These are phyloP conservation scores for Muschampia plurimacula DNA, from an alignment of 2,888 invertebrate genomes.

Conservation along the genomic window DNA sequence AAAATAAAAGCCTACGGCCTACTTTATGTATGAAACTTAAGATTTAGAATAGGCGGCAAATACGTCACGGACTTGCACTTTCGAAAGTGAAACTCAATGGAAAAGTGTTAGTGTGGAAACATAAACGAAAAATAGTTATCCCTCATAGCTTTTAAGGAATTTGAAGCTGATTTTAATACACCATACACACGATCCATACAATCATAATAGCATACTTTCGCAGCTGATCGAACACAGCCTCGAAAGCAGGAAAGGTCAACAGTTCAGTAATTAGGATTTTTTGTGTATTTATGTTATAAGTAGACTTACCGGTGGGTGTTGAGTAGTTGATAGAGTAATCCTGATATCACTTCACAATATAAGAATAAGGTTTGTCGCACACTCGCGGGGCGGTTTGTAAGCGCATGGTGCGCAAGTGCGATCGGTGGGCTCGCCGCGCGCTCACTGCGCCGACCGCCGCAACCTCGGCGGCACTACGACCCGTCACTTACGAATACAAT, in stretches of 20 bases:
- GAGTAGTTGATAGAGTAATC: constrained; percentile 56
- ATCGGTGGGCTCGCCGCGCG: constrained; percentile 72
- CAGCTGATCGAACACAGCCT: constrained; percentile 69
- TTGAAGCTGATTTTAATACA: constrained; percentile 29
- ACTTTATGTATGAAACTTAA: constrained; percentile 11
- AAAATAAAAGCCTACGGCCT: neutral
- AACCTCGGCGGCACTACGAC: constrained; percentile 47
- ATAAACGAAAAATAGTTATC: neutral
- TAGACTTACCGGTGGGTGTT: constrained; percentile 15
- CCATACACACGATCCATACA: constrained; percentile 52
- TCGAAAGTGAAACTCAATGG: constrained; percentile 48
- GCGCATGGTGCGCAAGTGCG: constrained; percentile 69
- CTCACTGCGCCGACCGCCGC: constrained; percentile 60
- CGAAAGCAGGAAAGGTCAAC: constrained; percentile 50
- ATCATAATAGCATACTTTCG: constrained; percentile 64
- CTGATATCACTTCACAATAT: constrained; percentile 76
- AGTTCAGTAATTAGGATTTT: constrained; percentile 18
- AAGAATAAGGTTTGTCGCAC: constrained; percentile 59
- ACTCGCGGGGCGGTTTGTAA: constrained; percentile 68
- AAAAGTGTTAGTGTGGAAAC: neutral
- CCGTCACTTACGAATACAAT: constrained; percentile 48
- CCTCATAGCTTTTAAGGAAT: neutral
- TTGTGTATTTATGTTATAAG: neutral
- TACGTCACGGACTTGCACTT: constrained; percentile 49
- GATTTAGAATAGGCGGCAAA: constrained; percentile 25